Conservation (phyloP, 2,113 vertebrate genomes). For the Macquaria australasica region DNA sequence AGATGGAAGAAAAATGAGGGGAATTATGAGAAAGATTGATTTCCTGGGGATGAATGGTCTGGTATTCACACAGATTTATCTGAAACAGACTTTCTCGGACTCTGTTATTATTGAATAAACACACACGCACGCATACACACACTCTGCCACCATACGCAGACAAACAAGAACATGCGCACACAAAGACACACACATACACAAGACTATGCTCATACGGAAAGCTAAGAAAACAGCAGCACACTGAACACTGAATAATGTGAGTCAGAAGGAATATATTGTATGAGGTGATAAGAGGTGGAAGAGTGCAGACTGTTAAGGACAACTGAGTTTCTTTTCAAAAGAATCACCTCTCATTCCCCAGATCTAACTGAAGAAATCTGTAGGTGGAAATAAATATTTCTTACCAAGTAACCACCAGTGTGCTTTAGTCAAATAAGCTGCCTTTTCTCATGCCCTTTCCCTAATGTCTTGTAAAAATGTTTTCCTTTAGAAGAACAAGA, state of each 20-base stretch:
- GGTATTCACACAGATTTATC: slow-evolving; percentile 80
- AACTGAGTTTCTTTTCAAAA: slow-evolving; percentile 28
- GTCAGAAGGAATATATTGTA: slow-evolving; percentile 40
- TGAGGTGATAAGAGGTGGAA: slow-evolving; percentile 31
- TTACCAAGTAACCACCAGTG: slow-evolving; percentile 37
- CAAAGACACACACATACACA: slow-evolving; percentile 20
- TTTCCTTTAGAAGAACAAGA: slow-evolving; percentile 72
- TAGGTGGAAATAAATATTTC: slow-evolving; percentile 46
- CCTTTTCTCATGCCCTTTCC: slow-evolving; percentile 19
- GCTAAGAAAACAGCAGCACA: slow-evolving; percentile 53
- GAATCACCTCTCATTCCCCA: slow-evolving; percentile 28
- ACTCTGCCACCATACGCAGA: slow-evolving; percentile 29
- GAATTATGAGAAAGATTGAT: slow-evolving; percentile 86
- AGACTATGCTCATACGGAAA: slow-evolving; percentile 13
- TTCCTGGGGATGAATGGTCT: slow-evolving; percentile 80
- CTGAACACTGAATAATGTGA: slow-evolving; percentile 34
- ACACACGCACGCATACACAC: slow-evolving; percentile 52
- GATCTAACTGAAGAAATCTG: slow-evolving; percentile 18
- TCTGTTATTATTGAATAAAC: slow-evolving; percentile 79
- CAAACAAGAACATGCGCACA: slow-evolving; percentile 46
- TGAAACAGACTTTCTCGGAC: slow-evolving; percentile 76
- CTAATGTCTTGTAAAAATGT: slow-evolving; percentile 56
- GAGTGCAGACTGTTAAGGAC: slow-evolving; percentile 17
- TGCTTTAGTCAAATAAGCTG: not conserved
- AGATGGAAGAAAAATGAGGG: slow-evolving; percentile 83